phyloP scores from a whole-genome alignment of 1,140 invertebrate genomes.

The Leptoteleia sp. region DNA sequence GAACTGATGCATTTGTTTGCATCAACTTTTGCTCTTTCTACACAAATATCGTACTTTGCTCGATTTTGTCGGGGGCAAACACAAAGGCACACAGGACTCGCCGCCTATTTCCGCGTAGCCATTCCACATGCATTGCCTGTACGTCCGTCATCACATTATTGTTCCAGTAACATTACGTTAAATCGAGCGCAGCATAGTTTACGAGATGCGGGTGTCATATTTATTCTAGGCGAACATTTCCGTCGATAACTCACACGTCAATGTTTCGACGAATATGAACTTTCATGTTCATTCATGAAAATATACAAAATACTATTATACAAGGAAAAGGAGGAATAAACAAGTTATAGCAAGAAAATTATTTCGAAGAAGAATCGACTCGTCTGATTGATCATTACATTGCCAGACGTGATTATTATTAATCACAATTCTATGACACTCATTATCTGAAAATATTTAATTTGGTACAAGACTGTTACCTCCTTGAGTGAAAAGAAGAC shows the following conservation, averaged over 20 bases:
- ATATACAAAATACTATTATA: slow-evolving; percentile 1
- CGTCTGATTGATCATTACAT: too few relatives aligned
- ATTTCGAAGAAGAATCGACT: too few relatives aligned
- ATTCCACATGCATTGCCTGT: slow-evolving; percentile 37
- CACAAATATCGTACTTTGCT: slow-evolving; percentile 1
- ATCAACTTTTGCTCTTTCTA: slow-evolving; percentile 33
- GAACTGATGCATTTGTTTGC: slow-evolving; percentile 12
- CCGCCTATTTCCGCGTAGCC: slow-evolving; percentile 50
- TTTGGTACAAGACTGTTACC: too few relatives aligned
- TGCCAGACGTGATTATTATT: too few relatives aligned
- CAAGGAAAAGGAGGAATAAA: background rate
- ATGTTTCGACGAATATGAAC: slow-evolving; percentile 29
- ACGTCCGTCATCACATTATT: slow-evolving; percentile 52
- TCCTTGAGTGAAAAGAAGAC: too few relatives aligned
- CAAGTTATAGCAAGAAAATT: background rate
- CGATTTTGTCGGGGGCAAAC: slow-evolving; percentile 38
- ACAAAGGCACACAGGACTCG: slow-evolving; percentile 18
- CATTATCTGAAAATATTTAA: too few relatives aligned
- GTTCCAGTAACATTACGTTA: slow-evolving; percentile 55
- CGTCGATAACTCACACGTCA: slow-evolving; percentile 37
- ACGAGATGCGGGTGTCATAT: slow-evolving; percentile 54
- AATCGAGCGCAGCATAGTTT: slow-evolving; percentile 53
- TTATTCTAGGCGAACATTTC: slow-evolving; percentile 46
- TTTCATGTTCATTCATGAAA: slow-evolving; percentile 15
- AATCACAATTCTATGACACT: too few relatives aligned